phyloP scores from a whole-genome alignment of 2,113 vertebrate species.

The Loxodonta africana region DNA sequence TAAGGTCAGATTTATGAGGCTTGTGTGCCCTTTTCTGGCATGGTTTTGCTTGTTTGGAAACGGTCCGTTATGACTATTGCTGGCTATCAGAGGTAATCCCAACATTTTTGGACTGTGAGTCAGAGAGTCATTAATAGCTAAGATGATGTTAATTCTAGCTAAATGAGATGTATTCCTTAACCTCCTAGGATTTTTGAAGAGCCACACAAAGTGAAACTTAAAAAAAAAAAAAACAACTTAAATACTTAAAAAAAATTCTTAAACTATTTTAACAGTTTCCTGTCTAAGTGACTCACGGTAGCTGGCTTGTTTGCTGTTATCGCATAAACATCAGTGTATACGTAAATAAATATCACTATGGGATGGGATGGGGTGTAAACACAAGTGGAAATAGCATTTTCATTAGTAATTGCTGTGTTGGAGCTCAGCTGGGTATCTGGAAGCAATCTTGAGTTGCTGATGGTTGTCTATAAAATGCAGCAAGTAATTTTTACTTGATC shows the following conservation, averaged over 20 bases:
- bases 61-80: accelerated
- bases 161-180: conserved; percentile 55
- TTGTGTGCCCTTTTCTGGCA: background rate
- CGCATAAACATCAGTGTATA: conserved; percentile 75
- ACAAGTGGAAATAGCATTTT: conserved; percentile 70
- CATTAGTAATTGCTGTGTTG: conserved; percentile 71
- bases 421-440: conserved; percentile 49
- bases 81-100: background rate
- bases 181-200: conserved; percentile 67
- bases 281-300: conserved; percentile 75
- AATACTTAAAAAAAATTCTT: background rate
- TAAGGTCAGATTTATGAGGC: background rate
- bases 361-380: conserved; percentile 65
- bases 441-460: conserved; percentile 41
- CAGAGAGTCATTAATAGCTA: conserved; percentile 39
- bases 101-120: background rate
- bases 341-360: conserved; percentile 83
- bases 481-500: background rate
- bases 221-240: background rate
- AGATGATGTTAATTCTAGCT: background rate
- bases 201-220: conserved; percentile 8
- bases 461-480: conserved; percentile 63
- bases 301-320: conserved; percentile 75
- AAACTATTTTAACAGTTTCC: conserved; percentile 75
- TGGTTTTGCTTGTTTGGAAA: conserved; percentile 27